A percentile compares a stretch with the other conserved stretches of the same genome.
Conservation (phyloP, 2,113 vertebrate genomes). For the Nothoprocta pentlandii region DNA sequence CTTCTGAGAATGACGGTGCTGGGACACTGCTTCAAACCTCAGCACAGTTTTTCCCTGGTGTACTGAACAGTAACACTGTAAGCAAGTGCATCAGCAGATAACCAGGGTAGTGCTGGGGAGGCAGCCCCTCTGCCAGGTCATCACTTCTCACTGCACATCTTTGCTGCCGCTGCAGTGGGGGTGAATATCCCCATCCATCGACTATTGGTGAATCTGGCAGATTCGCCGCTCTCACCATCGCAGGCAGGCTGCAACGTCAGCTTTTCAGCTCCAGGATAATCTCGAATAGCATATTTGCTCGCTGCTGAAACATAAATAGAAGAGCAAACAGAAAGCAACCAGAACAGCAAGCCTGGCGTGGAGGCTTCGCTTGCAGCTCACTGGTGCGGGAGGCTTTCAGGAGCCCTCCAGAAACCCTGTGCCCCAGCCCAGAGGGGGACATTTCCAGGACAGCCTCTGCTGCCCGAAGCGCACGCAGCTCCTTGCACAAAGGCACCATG, state of each 20-base stretch:
- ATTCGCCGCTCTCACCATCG: accelerated
- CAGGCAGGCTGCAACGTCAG: background rate
- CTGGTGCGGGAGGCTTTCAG: background rate
- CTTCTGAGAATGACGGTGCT: accelerated
- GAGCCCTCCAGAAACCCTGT: background rate
- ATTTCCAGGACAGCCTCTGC: background rate
- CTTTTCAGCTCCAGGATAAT: background rate
- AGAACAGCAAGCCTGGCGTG: background rate
- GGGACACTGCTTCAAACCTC: background rate
- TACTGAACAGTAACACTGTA: accelerated
- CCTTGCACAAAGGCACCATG: background rate
- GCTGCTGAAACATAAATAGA: background rate
- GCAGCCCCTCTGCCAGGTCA: accelerated
- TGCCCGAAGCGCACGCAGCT: background rate
- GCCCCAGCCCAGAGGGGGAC: background rate
- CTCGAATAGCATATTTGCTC: background rate
- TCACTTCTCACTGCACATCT: accelerated
- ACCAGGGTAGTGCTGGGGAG: accelerated
- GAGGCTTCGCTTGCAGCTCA: background rate
- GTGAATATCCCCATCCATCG: accelerated
- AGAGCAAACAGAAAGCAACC: background rate
- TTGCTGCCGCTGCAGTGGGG: background rate
- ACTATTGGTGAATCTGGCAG: background rate
- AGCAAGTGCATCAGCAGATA: accelerated
- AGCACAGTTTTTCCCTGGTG: background rate